Conservation (phyloP, 2,113 vertebrate genomes). For the Glaucidium brasilianum region DNA sequence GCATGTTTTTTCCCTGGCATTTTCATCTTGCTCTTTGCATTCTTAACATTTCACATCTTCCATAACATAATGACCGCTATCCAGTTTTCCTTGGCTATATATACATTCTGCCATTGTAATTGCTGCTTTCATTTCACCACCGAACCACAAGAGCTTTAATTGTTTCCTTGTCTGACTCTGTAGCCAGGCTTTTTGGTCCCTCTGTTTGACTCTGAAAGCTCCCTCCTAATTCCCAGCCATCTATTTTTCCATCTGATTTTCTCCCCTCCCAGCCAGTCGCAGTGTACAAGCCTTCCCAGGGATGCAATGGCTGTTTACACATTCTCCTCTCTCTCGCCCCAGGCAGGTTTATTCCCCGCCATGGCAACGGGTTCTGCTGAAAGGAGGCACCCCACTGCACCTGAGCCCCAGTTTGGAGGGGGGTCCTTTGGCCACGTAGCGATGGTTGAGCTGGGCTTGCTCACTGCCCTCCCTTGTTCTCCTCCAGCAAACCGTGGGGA, state of each 20-base stretch:
- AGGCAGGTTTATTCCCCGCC: conserved; percentile 13
- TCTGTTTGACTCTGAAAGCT: neutral
- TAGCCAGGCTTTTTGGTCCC: neutral
- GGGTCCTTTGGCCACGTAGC: fast-evolving
- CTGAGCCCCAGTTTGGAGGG: fast-evolving
- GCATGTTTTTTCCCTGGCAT: neutral
- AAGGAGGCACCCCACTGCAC: neutral
- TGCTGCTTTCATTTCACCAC: neutral
- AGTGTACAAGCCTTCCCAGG: neutral
- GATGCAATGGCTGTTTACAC: neutral
- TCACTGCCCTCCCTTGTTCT: neutral
- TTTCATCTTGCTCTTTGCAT: neutral
- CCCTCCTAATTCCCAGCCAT: neutral
- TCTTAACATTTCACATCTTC: neutral
- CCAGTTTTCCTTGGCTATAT: neutral
- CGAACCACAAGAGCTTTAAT: neutral
- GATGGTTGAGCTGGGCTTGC: fast-evolving
- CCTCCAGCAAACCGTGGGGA: neutral
- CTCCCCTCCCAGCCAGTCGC: fast-evolving
- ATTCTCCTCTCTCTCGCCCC: neutral
- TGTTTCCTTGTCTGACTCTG: neutral
- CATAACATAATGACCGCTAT: fast-evolving
- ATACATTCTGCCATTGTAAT: neutral
- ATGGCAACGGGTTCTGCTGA: neutral
- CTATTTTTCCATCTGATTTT: neutral